Percentiles rank a stretch among this genome's conserved stretches.
phyloP scores from a whole-genome alignment of 2,797 vertebrate species.

The Gymnoscopelus microlampas region DNA sequence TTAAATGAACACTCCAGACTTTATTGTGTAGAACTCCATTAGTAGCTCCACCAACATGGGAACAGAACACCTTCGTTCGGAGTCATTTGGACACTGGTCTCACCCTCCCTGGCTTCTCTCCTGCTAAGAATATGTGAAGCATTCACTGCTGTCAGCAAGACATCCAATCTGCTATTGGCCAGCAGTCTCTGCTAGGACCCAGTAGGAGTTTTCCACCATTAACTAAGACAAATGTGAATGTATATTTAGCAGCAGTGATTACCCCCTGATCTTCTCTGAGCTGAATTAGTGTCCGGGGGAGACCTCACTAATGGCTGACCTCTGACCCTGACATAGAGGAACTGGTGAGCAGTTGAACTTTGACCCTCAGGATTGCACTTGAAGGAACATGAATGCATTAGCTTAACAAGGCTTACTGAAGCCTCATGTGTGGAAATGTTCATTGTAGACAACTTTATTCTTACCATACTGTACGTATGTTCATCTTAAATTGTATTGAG shows the following conservation, averaged over 20 bases:
- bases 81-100: slow-evolving; percentile 62
- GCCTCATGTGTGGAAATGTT: no score
- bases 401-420: no score
- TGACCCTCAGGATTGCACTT: not conserved
- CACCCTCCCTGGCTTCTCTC: slow-evolving; percentile 55
- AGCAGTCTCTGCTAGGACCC: slow-evolving; percentile 46
- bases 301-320: slow-evolving; percentile 50
- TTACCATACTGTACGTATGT: no score
- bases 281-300: slow-evolving; percentile 26
- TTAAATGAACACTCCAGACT: no score
- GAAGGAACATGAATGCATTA: no score
- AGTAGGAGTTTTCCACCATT: slow-evolving; percentile 76
- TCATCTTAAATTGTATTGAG: no score
- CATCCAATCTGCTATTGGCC: slow-evolving; percentile 75
- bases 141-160: slow-evolving; percentile 81
- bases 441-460: no score
- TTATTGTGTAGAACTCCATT: slow-evolving; percentile 9
- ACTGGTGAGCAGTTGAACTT: slow-evolving; percentile 1
- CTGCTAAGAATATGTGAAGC: slow-evolving; percentile 70
- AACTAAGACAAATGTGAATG: slow-evolving; percentile 80
- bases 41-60: slow-evolving; percentile 1
- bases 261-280: slow-evolving; percentile 59
- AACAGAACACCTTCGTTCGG: not conserved
- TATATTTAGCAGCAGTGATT: slow-evolving; percentile 85
- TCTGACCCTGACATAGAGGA: slow-evolving; percentile 15